Evolutionary conservation across 2,797 vertebrate genomes (phyloP), one percentile per base, ranked within the genome.

Genomic region (Eulemur mongoz): DNA sequence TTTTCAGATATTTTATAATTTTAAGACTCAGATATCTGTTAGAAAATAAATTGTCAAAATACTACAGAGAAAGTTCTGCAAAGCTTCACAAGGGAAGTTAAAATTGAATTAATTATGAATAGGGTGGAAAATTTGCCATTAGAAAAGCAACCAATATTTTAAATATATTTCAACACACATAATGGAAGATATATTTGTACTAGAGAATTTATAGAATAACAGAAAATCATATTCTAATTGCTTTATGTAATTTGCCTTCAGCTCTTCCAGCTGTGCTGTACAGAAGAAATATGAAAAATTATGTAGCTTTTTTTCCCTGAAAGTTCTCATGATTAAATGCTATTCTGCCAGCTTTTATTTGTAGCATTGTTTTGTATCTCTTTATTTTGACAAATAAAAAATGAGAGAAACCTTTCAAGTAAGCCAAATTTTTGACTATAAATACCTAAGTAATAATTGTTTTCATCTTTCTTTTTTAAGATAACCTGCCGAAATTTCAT

Each of bases 401-500:
- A 82, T 90, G 69, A 95, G 70, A 97, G 50, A 83, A 30, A 96
- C 83, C 30, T 91, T 98, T 92, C 69, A 89, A 90, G 80, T 13
- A n/a, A 90, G 76, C 80, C 7, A 79, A 38, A 76, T 38, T 91
- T 95, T 73, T 92, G 63, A 61, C 50, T 96, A 32, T 89, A 93
- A 79, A 52, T 89, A 35, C 72, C 61, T n/a, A 54, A 95, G 4
- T 95, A 78, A 93, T 1, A 54, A 93, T 98, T 43, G 40, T 95
- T 95, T 45, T 94, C 27, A 59, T 89, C 45, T 97, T 98, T 96
- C 84, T 17, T 94, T 93, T 98, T 97, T 96, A 95, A 99, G 99
- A 98, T 99, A 86, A 99, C 98, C 27, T 99, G 98, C 97, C 99
- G 99, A 97, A 99, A 98, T 97, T 99, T 99, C 87, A 97, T 98